A percentile compares a stretch with the other conserved stretches of the same genome.
Conservation (phyloP, 2,113 vertebrate genomes). For the Dasypus novemcinctus region DNA sequence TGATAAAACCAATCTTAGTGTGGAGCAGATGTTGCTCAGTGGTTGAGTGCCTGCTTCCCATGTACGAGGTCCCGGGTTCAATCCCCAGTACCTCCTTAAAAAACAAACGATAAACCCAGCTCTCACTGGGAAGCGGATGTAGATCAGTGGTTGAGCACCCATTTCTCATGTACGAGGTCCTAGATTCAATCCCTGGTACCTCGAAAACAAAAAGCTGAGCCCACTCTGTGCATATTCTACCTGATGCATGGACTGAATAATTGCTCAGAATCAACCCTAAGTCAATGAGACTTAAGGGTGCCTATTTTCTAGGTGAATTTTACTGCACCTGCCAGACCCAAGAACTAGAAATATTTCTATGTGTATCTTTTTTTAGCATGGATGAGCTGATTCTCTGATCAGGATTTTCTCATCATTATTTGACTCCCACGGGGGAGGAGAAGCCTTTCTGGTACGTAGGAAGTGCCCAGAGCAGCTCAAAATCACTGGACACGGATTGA, state of each 20-base stretch:
- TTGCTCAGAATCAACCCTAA: neutral
- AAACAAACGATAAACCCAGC: too few relatives aligned
- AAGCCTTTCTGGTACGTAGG: neutral
- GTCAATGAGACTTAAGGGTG: neutral
- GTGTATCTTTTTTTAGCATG: neutral
- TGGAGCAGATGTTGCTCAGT: neutral
- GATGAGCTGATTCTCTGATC: neutral
- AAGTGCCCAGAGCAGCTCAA: neutral
- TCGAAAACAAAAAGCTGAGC: too few relatives aligned
- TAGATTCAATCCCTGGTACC: too few relatives aligned
- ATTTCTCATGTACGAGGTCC: too few relatives aligned
- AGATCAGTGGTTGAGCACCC: too few relatives aligned
- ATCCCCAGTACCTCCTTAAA: too few relatives aligned
- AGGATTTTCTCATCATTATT: neutral
- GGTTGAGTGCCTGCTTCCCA: too few relatives aligned
- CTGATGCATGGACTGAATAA: neutral
- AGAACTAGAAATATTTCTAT: neutral
- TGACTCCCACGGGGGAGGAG: neutral
- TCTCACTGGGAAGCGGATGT: too few relatives aligned
- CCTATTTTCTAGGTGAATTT: neutral
- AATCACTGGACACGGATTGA: neutral
- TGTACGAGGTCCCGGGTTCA: too few relatives aligned
- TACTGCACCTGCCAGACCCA: neutral
- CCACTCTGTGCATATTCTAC: neutral
- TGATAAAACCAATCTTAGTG: too few relatives aligned